Conservation (phyloP, 2,113 vertebrate species). For the Ivindomyrus marchei region DNA sequence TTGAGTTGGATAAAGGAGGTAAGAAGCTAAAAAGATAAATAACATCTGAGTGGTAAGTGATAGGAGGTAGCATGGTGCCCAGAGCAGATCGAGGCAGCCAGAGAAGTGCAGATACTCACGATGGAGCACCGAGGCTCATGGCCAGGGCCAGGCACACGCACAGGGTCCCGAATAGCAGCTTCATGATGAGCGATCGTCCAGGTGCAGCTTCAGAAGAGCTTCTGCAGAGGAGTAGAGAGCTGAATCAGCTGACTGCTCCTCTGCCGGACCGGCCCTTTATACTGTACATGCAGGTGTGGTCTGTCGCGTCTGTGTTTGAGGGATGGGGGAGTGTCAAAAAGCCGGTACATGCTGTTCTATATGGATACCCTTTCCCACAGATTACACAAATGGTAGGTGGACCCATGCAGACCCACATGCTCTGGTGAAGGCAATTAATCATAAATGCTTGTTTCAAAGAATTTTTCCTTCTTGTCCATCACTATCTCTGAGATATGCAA, state of each 20-base stretch:
- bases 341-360: background rate
- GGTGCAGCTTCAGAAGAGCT: slow-evolving; percentile 12
- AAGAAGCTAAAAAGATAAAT: background rate
- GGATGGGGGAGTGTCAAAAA: background rate
- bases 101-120: slow-evolving; percentile 45
- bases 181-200: slow-evolving; percentile 43
- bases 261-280: slow-evolving; percentile 41
- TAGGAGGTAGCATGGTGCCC: background rate
- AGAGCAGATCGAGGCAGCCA: background rate
- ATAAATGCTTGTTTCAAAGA: background rate
- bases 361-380: background rate
- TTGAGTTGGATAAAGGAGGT: background rate
- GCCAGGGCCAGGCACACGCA: slow-evolving; percentile 38
- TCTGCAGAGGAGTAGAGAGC: slow-evolving; percentile 11
- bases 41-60: background rate
- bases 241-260: slow-evolving; percentile 1
- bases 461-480: background rate
- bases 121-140: slow-evolving; percentile 32
- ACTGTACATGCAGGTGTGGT: background rate
- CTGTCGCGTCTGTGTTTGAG: background rate
- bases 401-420: background rate
- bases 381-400: background rate
- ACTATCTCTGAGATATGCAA: background rate
- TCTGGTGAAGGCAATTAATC: background rate
- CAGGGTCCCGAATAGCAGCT: slow-evolving; percentile 34